These are phyloP conservation scores for Prorops nasuta DNA, from an alignment of 1,140 invertebrate genomes.

Conservation along the genomic window DNA sequence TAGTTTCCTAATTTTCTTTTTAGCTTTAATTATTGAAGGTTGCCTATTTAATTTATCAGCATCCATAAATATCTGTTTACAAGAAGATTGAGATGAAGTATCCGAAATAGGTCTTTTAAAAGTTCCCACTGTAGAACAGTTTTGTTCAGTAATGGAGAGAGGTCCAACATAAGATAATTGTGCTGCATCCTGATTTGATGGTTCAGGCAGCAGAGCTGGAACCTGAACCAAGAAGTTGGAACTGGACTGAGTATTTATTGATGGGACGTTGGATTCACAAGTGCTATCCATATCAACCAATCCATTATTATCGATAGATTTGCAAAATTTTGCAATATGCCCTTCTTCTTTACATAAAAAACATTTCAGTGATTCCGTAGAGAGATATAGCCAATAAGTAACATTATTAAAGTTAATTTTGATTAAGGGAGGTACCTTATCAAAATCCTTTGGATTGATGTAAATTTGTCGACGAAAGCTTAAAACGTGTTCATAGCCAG, in stretches of 20 bases:
- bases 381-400: constrained; percentile 1
- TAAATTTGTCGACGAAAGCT: neutral
- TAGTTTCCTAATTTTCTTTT: no score
- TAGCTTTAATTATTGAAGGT: no score
- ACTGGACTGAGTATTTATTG: neutral
- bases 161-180: neutral
- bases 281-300: no score
- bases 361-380: constrained; percentile 5
- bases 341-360: constrained; percentile 7
- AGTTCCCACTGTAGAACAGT: no score
- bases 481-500: neutral
- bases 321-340: constrained; percentile 3
- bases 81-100: no score
- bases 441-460: neutral
- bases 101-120: no score
- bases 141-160: neutral
- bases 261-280: no score
- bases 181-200: neutral
- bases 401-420: neutral
- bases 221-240: neutral
- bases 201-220: neutral
- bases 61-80: no score
- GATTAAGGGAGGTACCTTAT: neutral
- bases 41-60: no score
- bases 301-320: neutral